phyloP scores from a whole-genome alignment of 2,888 invertebrate species.

The Metalampra italica region DNA sequence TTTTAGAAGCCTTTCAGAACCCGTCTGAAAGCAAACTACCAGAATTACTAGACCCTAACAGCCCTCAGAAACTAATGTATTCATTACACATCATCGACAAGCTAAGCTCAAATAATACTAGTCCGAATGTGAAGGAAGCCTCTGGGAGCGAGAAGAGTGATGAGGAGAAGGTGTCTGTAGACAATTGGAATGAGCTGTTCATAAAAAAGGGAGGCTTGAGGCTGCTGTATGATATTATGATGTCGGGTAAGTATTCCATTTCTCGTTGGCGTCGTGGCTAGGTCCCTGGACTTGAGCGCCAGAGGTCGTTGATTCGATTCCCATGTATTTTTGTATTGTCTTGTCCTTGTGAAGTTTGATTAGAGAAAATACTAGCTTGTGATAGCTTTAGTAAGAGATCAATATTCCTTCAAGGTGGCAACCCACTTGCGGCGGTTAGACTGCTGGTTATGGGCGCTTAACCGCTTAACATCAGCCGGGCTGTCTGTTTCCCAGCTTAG shows the following conservation, averaged over 20 bases:
- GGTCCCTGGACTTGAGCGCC: no score
- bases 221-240: constrained; percentile 94
- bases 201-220: constrained; percentile 92
- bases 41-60: constrained; percentile 90
- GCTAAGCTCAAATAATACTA: constrained; percentile 53
- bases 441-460: no score
- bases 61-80: constrained; percentile 97
- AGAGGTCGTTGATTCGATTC: no score
- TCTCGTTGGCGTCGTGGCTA: no score
- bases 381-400: no score
- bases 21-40: constrained; percentile 82
- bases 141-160: constrained; percentile 46
- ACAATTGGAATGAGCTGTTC: constrained; percentile 87
- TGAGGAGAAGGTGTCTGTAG: constrained; percentile 49
- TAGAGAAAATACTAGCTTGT: no score
- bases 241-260: constrained; percentile 84
- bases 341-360: no score
- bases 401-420: no score
- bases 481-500: no score
- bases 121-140: constrained; percentile 48
- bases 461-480: no score
- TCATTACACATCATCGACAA: constrained; percentile 91
- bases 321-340: no score
- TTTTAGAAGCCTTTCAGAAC: constrained; percentile 90
- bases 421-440: no score